phyloP scores from a whole-genome alignment of 2,113 vertebrate species.

The Petromus typicus region DNA sequence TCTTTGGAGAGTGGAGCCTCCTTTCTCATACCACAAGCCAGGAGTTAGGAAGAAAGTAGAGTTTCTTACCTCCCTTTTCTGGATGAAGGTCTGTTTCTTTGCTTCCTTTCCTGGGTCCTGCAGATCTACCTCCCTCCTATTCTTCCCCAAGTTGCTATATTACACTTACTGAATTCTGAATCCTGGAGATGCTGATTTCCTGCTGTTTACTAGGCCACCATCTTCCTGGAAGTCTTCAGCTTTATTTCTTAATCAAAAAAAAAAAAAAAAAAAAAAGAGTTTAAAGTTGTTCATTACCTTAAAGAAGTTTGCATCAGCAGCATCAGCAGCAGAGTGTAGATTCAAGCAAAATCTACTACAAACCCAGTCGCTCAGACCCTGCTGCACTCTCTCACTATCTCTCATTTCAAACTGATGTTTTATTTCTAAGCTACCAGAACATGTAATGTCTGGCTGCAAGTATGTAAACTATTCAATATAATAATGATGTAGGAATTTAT shows the following conservation, averaged over 20 bases:
- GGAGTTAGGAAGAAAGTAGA: too few relatives aligned
- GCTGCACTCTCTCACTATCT: background rate
- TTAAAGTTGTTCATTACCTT: conserved; percentile 30
- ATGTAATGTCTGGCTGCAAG: background rate
- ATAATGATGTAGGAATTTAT: background rate
- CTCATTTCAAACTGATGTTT: background rate
- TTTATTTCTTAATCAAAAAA: conserved; percentile 38
- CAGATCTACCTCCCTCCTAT: background rate
- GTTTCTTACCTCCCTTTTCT: background rate
- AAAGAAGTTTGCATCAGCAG: background rate
- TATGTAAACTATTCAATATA: background rate
- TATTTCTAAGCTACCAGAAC: background rate
- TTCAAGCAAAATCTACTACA: background rate
- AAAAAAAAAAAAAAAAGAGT: background rate
- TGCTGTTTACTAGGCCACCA: background rate
- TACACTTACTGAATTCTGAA: background rate
- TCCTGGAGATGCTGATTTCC: background rate
- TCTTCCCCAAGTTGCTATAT: background rate
- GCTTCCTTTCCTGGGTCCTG: background rate
- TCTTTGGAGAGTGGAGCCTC: background rate
- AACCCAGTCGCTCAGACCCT: background rate
- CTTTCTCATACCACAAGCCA: too few relatives aligned
- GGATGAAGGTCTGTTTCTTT: background rate
- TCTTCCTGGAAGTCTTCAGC: background rate
- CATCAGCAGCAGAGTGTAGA: background rate